These are phyloP conservation scores for Pseudomyrmex pallidus DNA, from an alignment of 1,140 invertebrate genomes.

Conservation along the genomic window DNA sequence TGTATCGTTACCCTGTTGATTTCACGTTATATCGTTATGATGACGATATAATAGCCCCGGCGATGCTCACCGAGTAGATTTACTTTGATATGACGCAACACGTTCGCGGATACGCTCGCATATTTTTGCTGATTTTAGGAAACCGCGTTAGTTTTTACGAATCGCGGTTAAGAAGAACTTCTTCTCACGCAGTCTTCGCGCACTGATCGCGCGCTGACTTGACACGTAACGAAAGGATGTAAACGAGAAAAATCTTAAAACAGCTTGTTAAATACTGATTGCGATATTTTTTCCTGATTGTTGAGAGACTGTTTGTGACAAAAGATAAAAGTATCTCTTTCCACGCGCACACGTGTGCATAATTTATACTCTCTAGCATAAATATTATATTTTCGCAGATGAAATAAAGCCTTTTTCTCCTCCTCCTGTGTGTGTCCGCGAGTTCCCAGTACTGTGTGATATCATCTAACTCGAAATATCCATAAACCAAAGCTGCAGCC, in stretches of 20 bases:
- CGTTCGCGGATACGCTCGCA: constrained; percentile 16
- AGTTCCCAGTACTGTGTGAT: constrained; percentile 45
- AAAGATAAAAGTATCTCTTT: not conserved
- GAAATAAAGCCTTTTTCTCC: not conserved
- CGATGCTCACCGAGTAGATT: constrained; percentile 78
- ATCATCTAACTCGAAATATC: constrained; percentile 60
- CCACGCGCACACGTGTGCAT: not conserved
- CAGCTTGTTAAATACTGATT: not conserved
- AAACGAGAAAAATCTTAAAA: not conserved
- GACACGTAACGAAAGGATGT: not conserved
- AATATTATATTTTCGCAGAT: constrained; percentile 36
- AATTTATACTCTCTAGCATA: constrained; percentile 2
- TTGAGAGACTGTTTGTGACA: not conserved
- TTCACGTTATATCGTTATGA: constrained; percentile 84
- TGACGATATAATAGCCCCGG: constrained; percentile 84
- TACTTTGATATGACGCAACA: constrained; percentile 74
- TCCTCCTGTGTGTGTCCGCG: not conserved
- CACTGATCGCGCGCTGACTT: constrained; percentile 7
- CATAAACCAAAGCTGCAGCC: constrained; percentile 57
- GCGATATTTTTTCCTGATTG: not conserved
- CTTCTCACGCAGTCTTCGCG: not conserved
- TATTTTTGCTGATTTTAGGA: constrained; percentile 29
- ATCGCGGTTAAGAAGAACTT: constrained; percentile 4
- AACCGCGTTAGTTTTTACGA: not conserved
- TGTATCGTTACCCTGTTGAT: constrained; percentile 84